Evolutionary conservation across 2,797 vertebrate genomes (phyloP).

Genomic region (Furcifer pardalis): DNA sequence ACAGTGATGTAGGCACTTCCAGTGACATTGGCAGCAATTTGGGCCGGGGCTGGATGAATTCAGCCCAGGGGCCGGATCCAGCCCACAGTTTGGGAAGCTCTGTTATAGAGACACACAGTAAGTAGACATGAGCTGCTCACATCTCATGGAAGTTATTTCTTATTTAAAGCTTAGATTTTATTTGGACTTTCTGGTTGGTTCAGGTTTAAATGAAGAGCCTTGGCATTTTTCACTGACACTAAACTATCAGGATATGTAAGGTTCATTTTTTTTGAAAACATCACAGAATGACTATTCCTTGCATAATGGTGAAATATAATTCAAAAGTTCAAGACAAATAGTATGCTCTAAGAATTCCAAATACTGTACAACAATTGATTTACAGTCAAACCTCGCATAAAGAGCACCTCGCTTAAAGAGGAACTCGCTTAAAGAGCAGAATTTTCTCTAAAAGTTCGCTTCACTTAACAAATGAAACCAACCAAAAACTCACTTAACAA

Average conservation of each 20-base stretch:
- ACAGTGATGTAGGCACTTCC: too few relatives aligned
- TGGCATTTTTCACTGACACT: rapidly evolving
- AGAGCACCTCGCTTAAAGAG: too few relatives aligned
- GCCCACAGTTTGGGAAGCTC: too few relatives aligned
- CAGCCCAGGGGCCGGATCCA: too few relatives aligned
- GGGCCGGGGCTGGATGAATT: too few relatives aligned
- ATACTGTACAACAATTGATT: too few relatives aligned
- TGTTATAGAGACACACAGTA: background rate
- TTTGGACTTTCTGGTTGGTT: background rate
- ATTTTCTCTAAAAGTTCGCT: too few relatives aligned
- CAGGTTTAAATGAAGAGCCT: background rate
- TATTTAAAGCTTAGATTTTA: slow-evolving; percentile 1
- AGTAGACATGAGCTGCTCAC: background rate
- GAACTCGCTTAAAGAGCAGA: too few relatives aligned
- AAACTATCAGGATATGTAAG: background rate
- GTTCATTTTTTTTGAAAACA: background rate
- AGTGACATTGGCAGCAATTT: too few relatives aligned
- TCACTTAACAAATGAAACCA: too few relatives aligned
- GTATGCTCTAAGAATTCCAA: background rate
- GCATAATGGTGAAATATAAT: background rate
- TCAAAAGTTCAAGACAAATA: background rate
- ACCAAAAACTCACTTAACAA: too few relatives aligned
- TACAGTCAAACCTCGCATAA: too few relatives aligned
- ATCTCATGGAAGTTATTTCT: slow-evolving; percentile 2
- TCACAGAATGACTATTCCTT: background rate